Base-by-base conservation (phyloP, 2,888 invertebrate species). In the Microctonus aethiopoides region DNA sequence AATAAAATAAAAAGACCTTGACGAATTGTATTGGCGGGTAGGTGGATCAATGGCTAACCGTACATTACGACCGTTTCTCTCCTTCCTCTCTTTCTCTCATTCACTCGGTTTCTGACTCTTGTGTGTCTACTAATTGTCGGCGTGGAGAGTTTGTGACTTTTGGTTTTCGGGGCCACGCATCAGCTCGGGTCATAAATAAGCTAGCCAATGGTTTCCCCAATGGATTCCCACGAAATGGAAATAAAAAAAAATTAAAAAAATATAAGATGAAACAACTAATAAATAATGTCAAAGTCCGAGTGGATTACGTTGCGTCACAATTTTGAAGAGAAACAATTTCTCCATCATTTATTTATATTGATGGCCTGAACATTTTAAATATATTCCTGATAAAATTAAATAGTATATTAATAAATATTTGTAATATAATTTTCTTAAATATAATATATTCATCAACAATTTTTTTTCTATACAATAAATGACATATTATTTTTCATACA, bases 21-120 rank as follows among this genome's bases (percentile, higher is more conserved):
- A 72, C 75, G 74, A 75, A 75, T 75, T 72, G 74, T 72, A 74
- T 74, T 74, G 68, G 46, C 73, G 16, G 22, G 59, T 32, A 41
- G 71, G 60, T 61, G 71, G 67, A 67, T 73, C 69, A 71, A 46
- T 60, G 69, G 64, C 70, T 69, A 61, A 70, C 69, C 69, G 69
- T 72, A 67, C 59, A 72, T 68, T 67, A 71, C 46, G 63, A 56
- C 59, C 56, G 20, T 52, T 64, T 68, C 67, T 60, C 62, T 61
- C 34, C 7, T n/a, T 16, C 16, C 16, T 46, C 46, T 46, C 46
- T 46, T 46, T 46, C 46, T 46, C 46, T 46, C 46, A 46, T 46
- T 46, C 46, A 46, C 46, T 46, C 46, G 46, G 1, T 16, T 46
- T 7, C 46, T 16, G 46, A 46, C 46, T 46, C 46, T 16, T 46